Base-by-base conservation (phyloP, 2,888 invertebrate species). In the Spatulosminthurus flaviceps region DNA sequence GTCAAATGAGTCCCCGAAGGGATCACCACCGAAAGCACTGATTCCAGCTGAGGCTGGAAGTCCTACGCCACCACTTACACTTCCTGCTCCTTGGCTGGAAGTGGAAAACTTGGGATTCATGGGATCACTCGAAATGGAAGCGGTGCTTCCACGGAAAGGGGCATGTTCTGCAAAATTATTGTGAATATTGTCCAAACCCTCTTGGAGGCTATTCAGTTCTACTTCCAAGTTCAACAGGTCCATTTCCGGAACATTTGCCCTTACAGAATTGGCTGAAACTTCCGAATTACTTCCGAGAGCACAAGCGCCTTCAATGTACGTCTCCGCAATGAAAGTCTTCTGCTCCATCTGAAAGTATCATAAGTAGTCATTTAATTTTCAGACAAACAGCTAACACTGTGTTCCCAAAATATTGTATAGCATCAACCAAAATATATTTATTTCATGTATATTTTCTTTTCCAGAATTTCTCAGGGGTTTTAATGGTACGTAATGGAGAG, bases 211-310 rank as follows among this genome's bases (percentile, higher is more conserved):
- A 87, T 92, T 94, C 81, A 96, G 89, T 88, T 95, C 95, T 86
- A 95, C 92, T 87, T 95, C 95, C 83, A 95, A 89, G 88, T 95
- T 95, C 21, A 96, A 93, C 81, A 96, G 89, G 89, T 95, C 95
- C 0, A 95, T 95, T 43, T 95, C 94, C 28, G 92, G 92, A 21
- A 67, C 67, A 67, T 67, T 67, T n/a, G 91, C 91, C 64, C 84
- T 82, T 80, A 80, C 84, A 69, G 83, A 85, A 76, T 83, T 77
- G 71, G 83, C 81, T 81, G 81, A 73, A 82, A 78, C 72, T 78
- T 81, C 78, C 66, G 80, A 73, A 4, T 70, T 80, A 19, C 16
- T 41, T 43, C 81, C 82, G n/a, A 82, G 77, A 24, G 84, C 83
- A 81, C 85, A 84, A 4, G 85, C 85, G 24, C 84, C 85, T 79